Conservation (phyloP, 2,888 invertebrate species). For the Clanis bilineata region DNA sequence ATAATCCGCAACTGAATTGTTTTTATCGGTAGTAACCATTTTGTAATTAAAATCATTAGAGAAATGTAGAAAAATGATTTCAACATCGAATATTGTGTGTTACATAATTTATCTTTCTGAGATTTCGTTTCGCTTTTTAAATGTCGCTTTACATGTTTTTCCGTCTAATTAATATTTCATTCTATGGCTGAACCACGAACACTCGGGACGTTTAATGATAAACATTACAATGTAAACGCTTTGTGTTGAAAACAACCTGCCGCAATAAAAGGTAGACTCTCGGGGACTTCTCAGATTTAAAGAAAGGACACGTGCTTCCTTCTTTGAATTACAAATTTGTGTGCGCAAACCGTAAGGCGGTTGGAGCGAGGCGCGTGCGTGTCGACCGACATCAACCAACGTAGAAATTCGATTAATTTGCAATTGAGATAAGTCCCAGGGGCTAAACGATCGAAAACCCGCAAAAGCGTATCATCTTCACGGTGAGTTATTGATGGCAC, state of each 20-base stretch:
- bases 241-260: conserved; percentile 36
- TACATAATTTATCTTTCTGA: conserved; percentile 44
- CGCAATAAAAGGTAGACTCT: conserved; percentile 45
- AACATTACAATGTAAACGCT: conserved; percentile 28
- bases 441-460: conserved; percentile 65
- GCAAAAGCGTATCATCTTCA: conserved; percentile 72
- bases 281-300: conserved; percentile 48
- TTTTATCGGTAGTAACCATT: conserved; percentile 56
- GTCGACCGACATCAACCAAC: conserved; percentile 50
- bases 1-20: conserved; percentile 21
- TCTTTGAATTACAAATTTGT: conserved; percentile 69
- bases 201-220: conserved; percentile 10
- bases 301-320: conserved; percentile 51
- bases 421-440: conserved; percentile 74
- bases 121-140: conserved; percentile 66
- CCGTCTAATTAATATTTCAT: conserved; percentile 42
- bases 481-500: conserved; percentile 78
- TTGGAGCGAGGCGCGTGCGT: conserved; percentile 42
- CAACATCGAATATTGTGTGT: conserved; percentile 49
- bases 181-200: conserved; percentile 74
- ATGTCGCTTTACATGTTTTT: conserved; percentile 74
- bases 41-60: conserved; percentile 43
- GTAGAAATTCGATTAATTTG: conserved; percentile 77
- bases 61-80: conserved; percentile 46
- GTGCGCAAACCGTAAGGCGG: conserved; percentile 40